Base-by-base conservation (phyloP, 2,888 invertebrate species). In the Cheilosia vulpina region DNA sequence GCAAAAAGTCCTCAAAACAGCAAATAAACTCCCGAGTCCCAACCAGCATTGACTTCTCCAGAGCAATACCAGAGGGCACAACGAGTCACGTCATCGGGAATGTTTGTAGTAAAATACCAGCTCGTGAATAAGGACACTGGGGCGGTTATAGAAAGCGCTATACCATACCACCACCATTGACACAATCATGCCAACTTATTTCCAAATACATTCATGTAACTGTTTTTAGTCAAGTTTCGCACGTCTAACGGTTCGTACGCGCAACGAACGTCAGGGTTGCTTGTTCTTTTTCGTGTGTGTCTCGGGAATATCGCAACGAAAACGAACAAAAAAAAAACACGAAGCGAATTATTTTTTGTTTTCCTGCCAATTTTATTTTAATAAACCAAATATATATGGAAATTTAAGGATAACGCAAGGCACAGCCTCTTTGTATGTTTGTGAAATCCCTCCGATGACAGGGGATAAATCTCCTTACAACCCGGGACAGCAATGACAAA, bases 171-270 rank as follows among this genome's bases (percentile, higher is more conserved):
- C 58, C 72, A 73, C 60, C 60, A 71, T 27, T 58, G 68, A 77
- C 47, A 81, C 52, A 52, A 47, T 69, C 69, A 58, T 69, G 73
- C 69, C 62, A 80, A 80, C 81, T 81, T 72, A 68, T 55, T 85
- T 76, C 62, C 55, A 60, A 58, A 85, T 80, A 85, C 80, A 76
- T 66, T 76, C 80, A 76, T 80, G 80, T 71, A 80, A 88, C 89
- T 89, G 90, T 91, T 90, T 89, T 90, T 89, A 90, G 91, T 90
- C 88, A 88, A 88, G 88, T 89, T 89, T 90, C 88, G 88, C 88
- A 89, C 89, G 90, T 84, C 88, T 88, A 88, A 87, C 88, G 85
- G 89, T 88, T 89, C 89, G 90, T 90, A 90, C 89, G 90, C 89
- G 76, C 43, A 63, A 58, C 53, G 41, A 65, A 21, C 21, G 50